These are phyloP conservation scores for Sminthurides aquaticus DNA, from an alignment of 2,888 invertebrate species.

Conservation along the genomic window DNA sequence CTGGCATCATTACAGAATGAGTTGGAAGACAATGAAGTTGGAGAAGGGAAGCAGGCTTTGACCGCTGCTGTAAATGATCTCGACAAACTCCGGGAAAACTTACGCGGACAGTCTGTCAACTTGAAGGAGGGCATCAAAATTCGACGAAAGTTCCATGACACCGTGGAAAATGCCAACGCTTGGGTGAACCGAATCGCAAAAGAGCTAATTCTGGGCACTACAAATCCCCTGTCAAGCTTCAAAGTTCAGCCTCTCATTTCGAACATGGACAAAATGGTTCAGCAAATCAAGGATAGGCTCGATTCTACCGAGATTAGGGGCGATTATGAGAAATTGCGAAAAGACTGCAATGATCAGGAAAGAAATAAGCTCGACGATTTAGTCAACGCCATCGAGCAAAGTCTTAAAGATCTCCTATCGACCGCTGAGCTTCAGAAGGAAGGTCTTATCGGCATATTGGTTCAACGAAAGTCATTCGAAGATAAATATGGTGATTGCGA, in stretches of 20 bases:
- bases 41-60: slow-evolving; percentile 65
- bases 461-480: slow-evolving; percentile 74
- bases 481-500: slow-evolving; percentile 69
- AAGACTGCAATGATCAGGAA: slow-evolving; percentile 66
- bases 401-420: slow-evolving; percentile 12
- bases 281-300: slow-evolving; percentile 20
- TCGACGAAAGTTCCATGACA: slow-evolving; percentile 65
- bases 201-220: slow-evolving; percentile 53
- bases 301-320: slow-evolving; percentile 16
- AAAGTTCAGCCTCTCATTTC: slow-evolving; percentile 60
- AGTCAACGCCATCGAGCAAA: slow-evolving; percentile 18
- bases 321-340: slow-evolving; percentile 54
- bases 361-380: slow-evolving; percentile 44
- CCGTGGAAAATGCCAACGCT: slow-evolving; percentile 67
- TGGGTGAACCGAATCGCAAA: slow-evolving; percentile 73
- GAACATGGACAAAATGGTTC: slow-evolving; percentile 16
- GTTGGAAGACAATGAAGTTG: slow-evolving; percentile 74
- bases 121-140: slow-evolving; percentile 61
- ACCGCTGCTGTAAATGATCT: slow-evolving; percentile 67
- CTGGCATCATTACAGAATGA: slow-evolving; percentile 76
- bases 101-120: slow-evolving; percentile 66
- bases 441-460: slow-evolving; percentile 63
- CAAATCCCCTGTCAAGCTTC: slow-evolving; percentile 65
- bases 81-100: slow-evolving; percentile 61
- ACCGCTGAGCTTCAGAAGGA: slow-evolving; percentile 57